These are phyloP conservation scores for Poicephalus gulielmi DNA, from an alignment of 2,113 vertebrate genomes.

Conservation along the genomic window DNA sequence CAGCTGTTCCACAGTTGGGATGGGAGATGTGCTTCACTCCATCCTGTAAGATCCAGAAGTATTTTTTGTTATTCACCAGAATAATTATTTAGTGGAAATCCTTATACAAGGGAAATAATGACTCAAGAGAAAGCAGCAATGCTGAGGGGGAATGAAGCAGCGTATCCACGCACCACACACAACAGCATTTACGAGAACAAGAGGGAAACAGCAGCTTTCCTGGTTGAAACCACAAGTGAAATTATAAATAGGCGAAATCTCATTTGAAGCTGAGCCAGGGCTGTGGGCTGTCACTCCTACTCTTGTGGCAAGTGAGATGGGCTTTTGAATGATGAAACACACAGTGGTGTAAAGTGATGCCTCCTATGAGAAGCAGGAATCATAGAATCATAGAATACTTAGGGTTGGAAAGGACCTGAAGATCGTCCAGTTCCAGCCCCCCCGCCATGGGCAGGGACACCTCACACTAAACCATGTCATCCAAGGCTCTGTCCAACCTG, in stretches of 20 bases:
- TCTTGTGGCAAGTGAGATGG: background rate
- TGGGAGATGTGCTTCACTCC: background rate
- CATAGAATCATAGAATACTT: too few relatives aligned
- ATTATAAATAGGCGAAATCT: background rate
- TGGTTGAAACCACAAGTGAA: conserved; percentile 30
- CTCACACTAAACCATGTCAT: too few relatives aligned
- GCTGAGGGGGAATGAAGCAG: background rate
- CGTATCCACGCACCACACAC: fast-evolving
- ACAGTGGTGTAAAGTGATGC: background rate
- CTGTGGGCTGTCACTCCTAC: conserved; percentile 27
- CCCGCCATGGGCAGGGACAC: too few relatives aligned
- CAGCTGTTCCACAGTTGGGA: background rate
- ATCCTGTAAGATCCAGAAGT: background rate
- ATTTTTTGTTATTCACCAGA: background rate
- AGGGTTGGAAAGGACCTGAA: too few relatives aligned
- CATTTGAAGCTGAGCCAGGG: conserved; percentile 11
- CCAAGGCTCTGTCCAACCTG: too few relatives aligned
- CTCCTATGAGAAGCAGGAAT: background rate
- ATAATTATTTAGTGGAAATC: conserved; percentile 3
- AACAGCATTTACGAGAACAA: conserved; percentile 2
- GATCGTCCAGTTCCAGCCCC: too few relatives aligned
- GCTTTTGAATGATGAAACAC: background rate
- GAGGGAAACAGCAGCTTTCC: background rate
- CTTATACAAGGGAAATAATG: background rate
- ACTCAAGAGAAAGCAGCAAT: background rate